Evolutionary conservation across 2,888 invertebrate species (phyloP), one percentile per base, ranked within the genome.

Genomic region (Carcina quercana): DNA sequence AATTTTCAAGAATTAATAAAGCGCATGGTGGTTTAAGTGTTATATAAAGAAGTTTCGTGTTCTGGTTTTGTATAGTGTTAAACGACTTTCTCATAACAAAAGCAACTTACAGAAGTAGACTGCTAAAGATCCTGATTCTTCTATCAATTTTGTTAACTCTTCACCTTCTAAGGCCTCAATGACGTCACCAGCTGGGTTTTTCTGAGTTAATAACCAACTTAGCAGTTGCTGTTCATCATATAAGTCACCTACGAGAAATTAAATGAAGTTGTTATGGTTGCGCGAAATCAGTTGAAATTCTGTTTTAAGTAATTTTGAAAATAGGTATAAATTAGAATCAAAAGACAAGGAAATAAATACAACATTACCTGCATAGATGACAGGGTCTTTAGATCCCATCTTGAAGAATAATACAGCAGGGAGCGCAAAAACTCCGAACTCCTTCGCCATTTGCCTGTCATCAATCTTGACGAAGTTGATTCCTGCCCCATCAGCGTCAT

Each of bases 391-490:
- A 0, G 93, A 91, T 3, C 92, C 92, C 63, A 91, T 86, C 68
- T 95, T 94, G 69, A 96, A 96, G 78, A 96, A 96, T 1, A 96
- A 83, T 35, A 96, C 92, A 0, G 94, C 96, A 0, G 96, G 96
- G 15, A 96, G 72, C 0, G 96, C 96, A 55, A 94, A 96, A 0
- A 96, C 95, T 11, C 96, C 96, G 42, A 88, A 91, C 29, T 94
- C 91, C 59, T 94, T 95, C 8, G 95, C 92, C 87, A 96, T 87
- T 50, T 91, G 88, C 47, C 91, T 91, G 58, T 96, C 95, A 50
- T 96, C 94, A 49, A 96, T 92, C 70, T 96, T 95, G 2, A 96
- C 94, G 53, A 96, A 96, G 61, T 96, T 95, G 41, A 96, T 96
- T 4, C 95, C 95, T 3, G 93, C 93, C 11, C 90, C 87, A 60